Conservation (phyloP, 2,113 vertebrate genomes). For the Phodopus roborovskii region DNA sequence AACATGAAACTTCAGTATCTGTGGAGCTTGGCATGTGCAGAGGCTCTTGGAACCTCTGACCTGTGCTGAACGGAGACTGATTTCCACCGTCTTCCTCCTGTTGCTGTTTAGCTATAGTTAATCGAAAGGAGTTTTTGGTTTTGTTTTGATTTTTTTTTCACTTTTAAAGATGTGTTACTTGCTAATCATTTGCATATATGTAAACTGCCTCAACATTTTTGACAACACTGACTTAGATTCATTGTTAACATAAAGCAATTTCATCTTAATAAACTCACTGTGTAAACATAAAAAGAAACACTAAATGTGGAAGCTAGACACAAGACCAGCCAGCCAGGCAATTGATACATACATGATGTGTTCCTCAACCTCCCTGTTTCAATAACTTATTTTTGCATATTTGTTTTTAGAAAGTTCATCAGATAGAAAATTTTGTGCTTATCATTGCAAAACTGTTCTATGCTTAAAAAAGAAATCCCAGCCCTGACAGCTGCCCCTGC, state of each 20-base stretch:
- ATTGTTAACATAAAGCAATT: background rate
- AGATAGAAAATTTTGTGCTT: conserved; percentile 25
- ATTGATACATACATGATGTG: background rate
- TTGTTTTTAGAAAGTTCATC: background rate
- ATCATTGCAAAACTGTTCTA: background rate
- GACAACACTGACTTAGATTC: background rate
- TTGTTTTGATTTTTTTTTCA: background rate
- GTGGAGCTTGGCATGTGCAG: background rate
- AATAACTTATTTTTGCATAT: background rate
- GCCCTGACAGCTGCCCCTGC: background rate
- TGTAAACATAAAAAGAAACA: background rate
- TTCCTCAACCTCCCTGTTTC: background rate
- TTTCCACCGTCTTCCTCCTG: background rate
- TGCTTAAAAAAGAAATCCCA: background rate
- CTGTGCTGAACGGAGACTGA: background rate
- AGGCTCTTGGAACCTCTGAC: background rate
- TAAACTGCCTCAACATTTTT: background rate
- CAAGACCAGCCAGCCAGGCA: background rate
- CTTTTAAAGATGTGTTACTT: background rate
- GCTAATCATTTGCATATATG: background rate
- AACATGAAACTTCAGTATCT: background rate
- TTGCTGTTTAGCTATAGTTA: background rate
- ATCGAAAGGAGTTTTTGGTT: background rate
- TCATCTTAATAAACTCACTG: background rate
- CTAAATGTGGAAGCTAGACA: background rate